These are phyloP conservation scores for Drosophila funebris DNA, from an alignment of 1,140 invertebrate genomes.

Conservation along the genomic window DNA sequence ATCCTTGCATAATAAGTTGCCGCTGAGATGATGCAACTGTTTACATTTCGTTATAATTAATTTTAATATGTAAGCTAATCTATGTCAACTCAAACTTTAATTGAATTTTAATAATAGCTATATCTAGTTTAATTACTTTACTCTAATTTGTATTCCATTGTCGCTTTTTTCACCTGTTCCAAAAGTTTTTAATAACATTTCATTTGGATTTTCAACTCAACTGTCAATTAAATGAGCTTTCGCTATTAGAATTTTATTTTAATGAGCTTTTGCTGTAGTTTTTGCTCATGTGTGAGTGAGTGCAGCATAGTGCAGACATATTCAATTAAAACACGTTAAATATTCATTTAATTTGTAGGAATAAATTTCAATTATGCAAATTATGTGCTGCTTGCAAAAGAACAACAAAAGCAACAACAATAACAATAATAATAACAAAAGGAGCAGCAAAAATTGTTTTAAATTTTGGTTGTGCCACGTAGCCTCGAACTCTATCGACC, in stretches of 20 bases:
- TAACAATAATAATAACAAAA: constrained; percentile 19
- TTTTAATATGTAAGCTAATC: background rate
- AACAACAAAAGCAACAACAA: background rate
- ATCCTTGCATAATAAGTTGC: background rate
- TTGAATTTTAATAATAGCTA: background rate
- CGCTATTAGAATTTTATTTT: constrained; percentile 3
- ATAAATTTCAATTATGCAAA: constrained; percentile 76
- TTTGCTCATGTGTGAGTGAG: background rate
- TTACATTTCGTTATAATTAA: background rate
- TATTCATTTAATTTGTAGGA: constrained; percentile 73
- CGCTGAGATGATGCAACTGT: background rate
- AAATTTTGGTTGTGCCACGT: constrained; percentile 15
- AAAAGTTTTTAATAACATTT: constrained; percentile 2
- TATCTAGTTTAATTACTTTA: background rate
- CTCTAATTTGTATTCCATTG: no score
- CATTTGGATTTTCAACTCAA: background rate
- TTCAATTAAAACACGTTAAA: constrained; percentile 69
- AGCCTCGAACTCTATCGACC: background rate
- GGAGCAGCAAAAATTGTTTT: background rate
- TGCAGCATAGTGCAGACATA: constrained; percentile 31
- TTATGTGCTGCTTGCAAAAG: constrained; percentile 5
- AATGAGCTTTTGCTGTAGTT: background rate
- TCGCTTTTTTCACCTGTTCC: background rate
- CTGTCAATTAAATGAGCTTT: constrained; percentile 33
- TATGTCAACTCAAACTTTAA: no score